Conservation (phyloP, 2,888 invertebrate genomes). For the Neuroscelio doddi region DNA sequence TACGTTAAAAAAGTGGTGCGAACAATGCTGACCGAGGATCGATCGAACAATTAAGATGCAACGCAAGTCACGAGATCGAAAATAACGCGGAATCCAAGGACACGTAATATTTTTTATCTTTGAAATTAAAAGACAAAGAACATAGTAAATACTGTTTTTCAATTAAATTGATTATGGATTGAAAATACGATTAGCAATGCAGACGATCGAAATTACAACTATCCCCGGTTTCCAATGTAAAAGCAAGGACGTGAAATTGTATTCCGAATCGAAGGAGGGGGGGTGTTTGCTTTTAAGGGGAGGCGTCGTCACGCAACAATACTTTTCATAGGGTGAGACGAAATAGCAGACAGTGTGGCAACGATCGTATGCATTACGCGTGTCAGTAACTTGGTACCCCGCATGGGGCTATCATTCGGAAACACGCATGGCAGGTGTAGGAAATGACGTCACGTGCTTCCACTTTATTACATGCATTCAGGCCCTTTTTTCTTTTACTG, state of each 20-base stretch:
- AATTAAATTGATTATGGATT: too few relatives aligned
- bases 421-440: slow-evolving; percentile 71
- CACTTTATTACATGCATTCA: slow-evolving; percentile 43
- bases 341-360: slow-evolving; percentile 51
- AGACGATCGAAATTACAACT: too few relatives aligned
- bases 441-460: slow-evolving; percentile 66
- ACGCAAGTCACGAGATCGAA: slow-evolving; percentile 4
- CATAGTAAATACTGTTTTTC: too few relatives aligned
- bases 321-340: slow-evolving; percentile 54
- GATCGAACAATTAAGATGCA: slow-evolving; percentile 31
- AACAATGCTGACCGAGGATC: slow-evolving; percentile 31
- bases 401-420: slow-evolving; percentile 66
- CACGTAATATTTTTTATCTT: slow-evolving; percentile 1
- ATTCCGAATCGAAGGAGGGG: neutral
- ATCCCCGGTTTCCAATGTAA: too few relatives aligned
- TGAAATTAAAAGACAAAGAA: neutral
- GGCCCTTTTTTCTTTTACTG: slow-evolving; percentile 14
- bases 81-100: slow-evolving; percentile 10
- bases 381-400: slow-evolving; percentile 55
- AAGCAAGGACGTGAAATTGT: slow-evolving; percentile 1
- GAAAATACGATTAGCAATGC: too few relatives aligned
- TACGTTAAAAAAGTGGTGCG: slow-evolving; percentile 23
- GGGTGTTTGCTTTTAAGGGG: too few relatives aligned
- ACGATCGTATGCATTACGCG: slow-evolving; percentile 47
- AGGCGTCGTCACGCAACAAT: slow-evolving; percentile 62